A percentile compares a stretch with the other conserved stretches of the same genome.
These are phyloP conservation scores for Trichomycterus rosablanca DNA, from an alignment of 2,113 vertebrate genomes.

Conservation along the genomic window DNA sequence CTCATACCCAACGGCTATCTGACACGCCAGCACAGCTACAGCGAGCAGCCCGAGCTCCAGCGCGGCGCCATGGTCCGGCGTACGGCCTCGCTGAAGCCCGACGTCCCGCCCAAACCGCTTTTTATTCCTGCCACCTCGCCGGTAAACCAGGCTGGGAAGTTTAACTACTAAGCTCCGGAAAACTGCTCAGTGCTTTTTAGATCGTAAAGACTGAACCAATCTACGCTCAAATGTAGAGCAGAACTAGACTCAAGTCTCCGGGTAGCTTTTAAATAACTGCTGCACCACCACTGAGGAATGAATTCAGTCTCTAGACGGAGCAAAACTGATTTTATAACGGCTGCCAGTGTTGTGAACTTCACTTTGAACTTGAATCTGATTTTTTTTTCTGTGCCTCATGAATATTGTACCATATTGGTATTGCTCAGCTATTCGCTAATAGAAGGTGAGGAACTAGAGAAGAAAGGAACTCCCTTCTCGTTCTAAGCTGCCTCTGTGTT, in stretches of 20 bases:
- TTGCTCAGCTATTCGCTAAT: conserved; percentile 71
- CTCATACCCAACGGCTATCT: conserved; percentile 69
- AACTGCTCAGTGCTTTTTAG: conserved; percentile 7
- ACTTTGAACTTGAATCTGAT: conserved; percentile 63
- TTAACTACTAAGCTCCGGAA: conserved; percentile 68
- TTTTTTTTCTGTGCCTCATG: conserved; percentile 58
- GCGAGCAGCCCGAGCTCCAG: conserved; percentile 68
- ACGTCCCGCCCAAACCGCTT: conserved; percentile 69
- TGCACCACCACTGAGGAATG: conserved; percentile 15
- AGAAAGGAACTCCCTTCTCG: conserved; percentile 52
- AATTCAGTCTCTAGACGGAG: neutral
- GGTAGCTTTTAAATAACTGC: conserved; percentile 21
- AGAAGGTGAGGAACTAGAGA: conserved; percentile 57
- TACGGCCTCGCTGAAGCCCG: conserved; percentile 72
- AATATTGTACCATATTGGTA: conserved; percentile 83
- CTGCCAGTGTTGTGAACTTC: conserved; percentile 56
- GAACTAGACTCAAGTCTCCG: conserved; percentile 3
- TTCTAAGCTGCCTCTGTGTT: conserved; percentile 64
- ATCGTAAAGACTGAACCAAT: conserved; percentile 9
- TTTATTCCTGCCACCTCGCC: conserved; percentile 77
- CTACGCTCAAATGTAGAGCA: conserved; percentile 15
- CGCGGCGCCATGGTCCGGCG: conserved; percentile 68
- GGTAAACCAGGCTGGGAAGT: conserved; percentile 70
- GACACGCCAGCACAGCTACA: conserved; percentile 73
- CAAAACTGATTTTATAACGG: conserved; percentile 39